Evolutionary conservation across 1,140 invertebrate species (phyloP).

Genomic region (Calliphora vicina): DNA sequence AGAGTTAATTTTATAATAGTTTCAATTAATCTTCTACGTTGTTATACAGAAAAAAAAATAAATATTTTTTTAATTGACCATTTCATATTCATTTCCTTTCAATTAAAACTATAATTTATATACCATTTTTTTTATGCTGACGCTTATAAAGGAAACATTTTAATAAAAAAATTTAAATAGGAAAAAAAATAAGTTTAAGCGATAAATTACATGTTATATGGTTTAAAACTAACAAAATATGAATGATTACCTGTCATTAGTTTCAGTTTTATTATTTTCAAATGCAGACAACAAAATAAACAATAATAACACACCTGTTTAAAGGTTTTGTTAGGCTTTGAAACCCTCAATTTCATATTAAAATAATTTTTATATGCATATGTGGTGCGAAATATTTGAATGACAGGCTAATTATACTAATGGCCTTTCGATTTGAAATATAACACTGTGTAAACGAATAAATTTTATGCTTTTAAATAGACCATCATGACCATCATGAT

Average conservation of each 20-base stretch:
- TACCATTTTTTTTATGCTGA: too few species aligned
- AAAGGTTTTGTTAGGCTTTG: not conserved
- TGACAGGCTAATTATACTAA: slow-evolving; percentile 22
- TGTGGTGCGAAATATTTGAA: not conserved
- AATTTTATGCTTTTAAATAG: slow-evolving; percentile 12
- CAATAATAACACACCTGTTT: not conserved
- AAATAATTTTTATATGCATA: not conserved
- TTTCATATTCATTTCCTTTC: not conserved
- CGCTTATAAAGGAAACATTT: not conserved
- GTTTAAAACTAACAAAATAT: not conserved
- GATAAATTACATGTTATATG: too few species aligned
- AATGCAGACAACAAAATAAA: not conserved
- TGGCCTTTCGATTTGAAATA: slow-evolving; percentile 25
- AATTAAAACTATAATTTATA: not conserved
- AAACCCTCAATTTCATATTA: too few species aligned
- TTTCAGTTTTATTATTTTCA: not conserved
- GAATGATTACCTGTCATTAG: not conserved
- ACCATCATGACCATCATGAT: too few species aligned
- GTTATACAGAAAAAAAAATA: not conserved
- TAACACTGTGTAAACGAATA: slow-evolving; percentile 24
- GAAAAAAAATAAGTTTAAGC: not conserved
- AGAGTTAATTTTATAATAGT: not conserved
- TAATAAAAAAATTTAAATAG: too few species aligned
- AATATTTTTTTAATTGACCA: not conserved
- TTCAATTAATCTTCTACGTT: not conserved